Evolutionary conservation across 2,113 vertebrate species (phyloP), one percentile per base, ranked within the genome.

Genomic region (Ailuropoda melanoleuca): DNA sequence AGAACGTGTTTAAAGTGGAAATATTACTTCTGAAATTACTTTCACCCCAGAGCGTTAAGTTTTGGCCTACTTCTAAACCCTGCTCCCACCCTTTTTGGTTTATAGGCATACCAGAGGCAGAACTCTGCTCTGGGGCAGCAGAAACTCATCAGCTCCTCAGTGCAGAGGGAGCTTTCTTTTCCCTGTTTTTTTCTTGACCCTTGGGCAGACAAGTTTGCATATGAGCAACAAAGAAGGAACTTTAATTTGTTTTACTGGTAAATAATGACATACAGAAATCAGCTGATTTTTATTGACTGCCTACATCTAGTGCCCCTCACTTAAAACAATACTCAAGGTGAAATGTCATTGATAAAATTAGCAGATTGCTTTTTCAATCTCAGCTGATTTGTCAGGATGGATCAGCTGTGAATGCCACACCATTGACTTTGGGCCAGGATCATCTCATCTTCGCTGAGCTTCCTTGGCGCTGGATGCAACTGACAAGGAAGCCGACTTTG

Each of bases 211-310:
- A 83, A n/a, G 39, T 83, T 90, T 94, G 77, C 31, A 4, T 72
- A 37, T 56, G 66, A 97, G 46, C 77, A 80, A 64, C 31, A 82
- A 29, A 95, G 29, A 95, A 78, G 95, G 60, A 93, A 82, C 68
- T 26, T 60, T 83, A 50, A 83, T 88, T 94, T 97, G 55, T 94
- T 96, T 95, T 88, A 56, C n/a, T 92, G 70, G 24, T 92, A 92
- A 94, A 24, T 94, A 96, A 96, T 94, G 24, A 78, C 86, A 23
- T 56, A 55, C 50, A 46, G 24, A 94, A 93, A 84, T 80, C 8
- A 3, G 80, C 50, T 83, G 53, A 48, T 88, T 94, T 91, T 86
- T 56, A 85, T 37, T 53, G 56, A 46, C 46, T 94, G 11, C 78
- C 39, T 90, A 68, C 84, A 46, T 91, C 37, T 82, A 34, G 77